phyloP scores from a whole-genome alignment of 2,113 vertebrate species.

The Sylvia atricapilla region DNA sequence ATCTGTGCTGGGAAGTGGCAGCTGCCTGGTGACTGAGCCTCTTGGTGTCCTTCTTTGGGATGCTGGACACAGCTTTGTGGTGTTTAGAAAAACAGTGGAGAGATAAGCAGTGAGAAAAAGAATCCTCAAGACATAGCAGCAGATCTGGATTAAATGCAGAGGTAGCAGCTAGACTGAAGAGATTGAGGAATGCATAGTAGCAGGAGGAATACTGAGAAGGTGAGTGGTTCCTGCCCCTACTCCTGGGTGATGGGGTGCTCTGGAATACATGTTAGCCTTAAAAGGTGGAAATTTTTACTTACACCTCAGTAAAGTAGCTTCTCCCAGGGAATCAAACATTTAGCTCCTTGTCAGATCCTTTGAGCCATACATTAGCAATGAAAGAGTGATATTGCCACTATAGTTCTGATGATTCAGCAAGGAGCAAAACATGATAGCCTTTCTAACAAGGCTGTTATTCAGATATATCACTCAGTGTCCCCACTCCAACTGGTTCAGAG shows the following conservation, averaged over 20 bases:
- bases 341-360: constrained; percentile 11
- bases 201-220: not conserved
- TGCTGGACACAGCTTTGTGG: not conserved
- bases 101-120: not conserved
- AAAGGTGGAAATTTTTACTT: not conserved
- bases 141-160: not conserved
- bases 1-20: not conserved
- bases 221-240: not conserved
- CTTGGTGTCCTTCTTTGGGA: not conserved
- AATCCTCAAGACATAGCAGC: not conserved
- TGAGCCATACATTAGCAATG: not conserved
- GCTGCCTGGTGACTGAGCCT: not conserved
- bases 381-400: not conserved
- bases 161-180: not conserved
- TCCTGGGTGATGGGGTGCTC: not conserved
- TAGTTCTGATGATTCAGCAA: constrained; percentile 55
- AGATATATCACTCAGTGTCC: not conserved
- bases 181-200: accelerated
- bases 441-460: constrained; percentile 42
- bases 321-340: not conserved
- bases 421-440: constrained; percentile 17
- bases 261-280: not conserved
- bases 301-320: not conserved
- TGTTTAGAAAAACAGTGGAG: not conserved
- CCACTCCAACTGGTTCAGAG: constrained; percentile 30